Percentiles rank a stretch among this genome's conserved stretches.
phyloP scores from a whole-genome alignment of 1,140 invertebrate genomes.

The Ylistrum balloti region DNA sequence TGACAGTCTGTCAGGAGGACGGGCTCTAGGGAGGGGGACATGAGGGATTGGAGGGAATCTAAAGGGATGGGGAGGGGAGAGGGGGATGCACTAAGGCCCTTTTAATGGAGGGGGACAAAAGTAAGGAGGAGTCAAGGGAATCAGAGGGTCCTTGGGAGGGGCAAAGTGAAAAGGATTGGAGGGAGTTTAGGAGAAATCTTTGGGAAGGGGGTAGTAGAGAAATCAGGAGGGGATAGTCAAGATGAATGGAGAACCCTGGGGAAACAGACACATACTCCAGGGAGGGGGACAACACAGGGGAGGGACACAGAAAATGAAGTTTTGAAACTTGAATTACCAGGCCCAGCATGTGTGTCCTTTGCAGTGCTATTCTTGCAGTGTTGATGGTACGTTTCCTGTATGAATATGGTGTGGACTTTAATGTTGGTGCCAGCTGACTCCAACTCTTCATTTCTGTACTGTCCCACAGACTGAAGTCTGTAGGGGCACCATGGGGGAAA shows the following conservation, averaged over 20 bases:
- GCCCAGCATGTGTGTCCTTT: not conserved
- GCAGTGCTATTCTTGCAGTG: not conserved
- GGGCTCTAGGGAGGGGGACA: not conserved
- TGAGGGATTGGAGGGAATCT: not conserved
- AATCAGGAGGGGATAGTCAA: too few species aligned
- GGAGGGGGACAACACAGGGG: not conserved
- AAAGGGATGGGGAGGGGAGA: not conserved
- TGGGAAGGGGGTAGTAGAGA: too few species aligned
- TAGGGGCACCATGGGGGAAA: not conserved
- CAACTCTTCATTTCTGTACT: constrained; percentile 16
- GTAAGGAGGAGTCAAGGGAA: too few species aligned
- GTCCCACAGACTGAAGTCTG: not conserved
- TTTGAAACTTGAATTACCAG: not conserved
- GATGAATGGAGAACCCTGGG: too few species aligned
- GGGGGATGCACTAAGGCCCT: not conserved
- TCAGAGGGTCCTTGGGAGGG: too few species aligned
- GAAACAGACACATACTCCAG: too few species aligned
- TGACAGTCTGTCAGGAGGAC: too few species aligned
- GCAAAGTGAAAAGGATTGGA: too few species aligned
- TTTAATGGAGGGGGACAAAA: too few species aligned
- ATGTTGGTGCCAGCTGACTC: constrained; percentile 10
- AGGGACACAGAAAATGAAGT: not conserved
- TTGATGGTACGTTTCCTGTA: constrained; percentile 21
- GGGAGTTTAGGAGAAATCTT: too few species aligned
- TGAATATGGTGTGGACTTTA: not conserved